These are phyloP conservation scores for Adrianichthys oophorus DNA, from an alignment of 2,797 vertebrate species.

Conservation along the genomic window DNA sequence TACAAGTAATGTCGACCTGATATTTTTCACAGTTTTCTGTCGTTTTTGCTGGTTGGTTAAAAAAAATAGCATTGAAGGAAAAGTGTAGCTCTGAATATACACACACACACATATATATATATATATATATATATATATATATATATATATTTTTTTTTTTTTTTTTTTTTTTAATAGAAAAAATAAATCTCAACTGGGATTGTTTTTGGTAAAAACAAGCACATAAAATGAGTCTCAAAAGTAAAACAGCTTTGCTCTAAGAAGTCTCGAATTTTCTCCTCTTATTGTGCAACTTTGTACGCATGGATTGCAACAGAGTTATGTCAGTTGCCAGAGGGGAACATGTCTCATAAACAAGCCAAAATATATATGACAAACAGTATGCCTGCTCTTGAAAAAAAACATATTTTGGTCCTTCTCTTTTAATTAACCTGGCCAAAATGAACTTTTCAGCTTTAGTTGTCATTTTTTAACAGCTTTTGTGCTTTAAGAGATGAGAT, in stretches of 20 bases:
- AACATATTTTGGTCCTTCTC: constrained; percentile 31
- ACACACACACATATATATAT: too few relatives aligned
- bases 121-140: too few relatives aligned
- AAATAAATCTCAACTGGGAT: constrained; percentile 27
- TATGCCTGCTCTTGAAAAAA: constrained; percentile 47
- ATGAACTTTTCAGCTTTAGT: constrained; percentile 2
- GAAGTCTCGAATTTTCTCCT: constrained; percentile 49
- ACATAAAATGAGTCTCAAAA: constrained; percentile 63
- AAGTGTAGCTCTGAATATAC: too few relatives aligned
- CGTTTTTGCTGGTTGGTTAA: background rate
- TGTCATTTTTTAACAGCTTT: constrained; percentile 4
- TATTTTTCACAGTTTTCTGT: constrained; percentile 12
- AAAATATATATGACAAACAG: constrained; percentile 50
- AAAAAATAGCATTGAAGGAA: too few relatives aligned
- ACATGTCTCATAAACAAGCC: constrained; percentile 58
- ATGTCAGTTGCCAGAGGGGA: constrained; percentile 62
- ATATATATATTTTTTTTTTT: too few relatives aligned
- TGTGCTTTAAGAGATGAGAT: constrained; percentile 3
- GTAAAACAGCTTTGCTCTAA: constrained; percentile 69
- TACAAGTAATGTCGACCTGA: constrained; percentile 86
- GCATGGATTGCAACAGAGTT: constrained; percentile 62
- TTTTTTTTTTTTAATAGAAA: constrained; percentile 24
- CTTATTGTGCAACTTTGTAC: constrained; percentile 65
- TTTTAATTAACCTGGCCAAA: constrained; percentile 22
- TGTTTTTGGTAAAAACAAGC: constrained; percentile 47